Base-by-base conservation (phyloP, 2,113 vertebrate species). In the Pelecanus crispus region DNA sequence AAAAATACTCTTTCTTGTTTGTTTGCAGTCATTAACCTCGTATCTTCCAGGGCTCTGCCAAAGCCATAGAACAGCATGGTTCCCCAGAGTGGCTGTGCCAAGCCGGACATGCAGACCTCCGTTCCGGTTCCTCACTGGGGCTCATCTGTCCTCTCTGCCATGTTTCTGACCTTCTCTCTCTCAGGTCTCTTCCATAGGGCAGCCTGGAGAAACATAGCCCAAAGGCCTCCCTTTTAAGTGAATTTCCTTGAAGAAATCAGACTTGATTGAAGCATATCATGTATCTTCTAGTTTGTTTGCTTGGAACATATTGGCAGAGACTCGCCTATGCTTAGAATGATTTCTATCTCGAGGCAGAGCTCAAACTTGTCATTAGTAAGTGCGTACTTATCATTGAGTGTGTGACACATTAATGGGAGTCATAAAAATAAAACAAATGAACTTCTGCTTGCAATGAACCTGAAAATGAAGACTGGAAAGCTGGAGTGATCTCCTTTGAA, bases 21-120 rank as follows among this genome's bases (percentile, higher is more conserved):
- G 50, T 81, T 81, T 90, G 34, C 15, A 24, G 24, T 61, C 9
- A 0, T 86, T 70, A 28, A 28, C 55, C 50, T 80, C 12, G 14
- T 86, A 0, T 67, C 38, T 88, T 65, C 47, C 24, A 40, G 36
- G 50, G 44, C 77, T 78, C 63, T 85, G 25, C 81, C 38, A 52
- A 52, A 78, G 59, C 52, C 2, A 0, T 49, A 56, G 31, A 0
- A 0, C 9, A 6, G 29, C 15, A 6, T 26, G 29, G 21, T 24
- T 89, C 22, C 42, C 34, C 18, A 53, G 42, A 34, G n/a, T 3
- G 4, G 66, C 71, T 14, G 10, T 3, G 2, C 50, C 40, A 42
- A 45, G 34, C 26, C 0, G 3, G 38, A 50, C 45, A 3, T 34
- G 45, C 17, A 40, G 50, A 66, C 12, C 53, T 88, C 45, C 17